A percentile compares a stretch with the other conserved stretches of the same genome.
phyloP scores from a whole-genome alignment of 2,797 vertebrate species.

The Gallinago stenura region DNA sequence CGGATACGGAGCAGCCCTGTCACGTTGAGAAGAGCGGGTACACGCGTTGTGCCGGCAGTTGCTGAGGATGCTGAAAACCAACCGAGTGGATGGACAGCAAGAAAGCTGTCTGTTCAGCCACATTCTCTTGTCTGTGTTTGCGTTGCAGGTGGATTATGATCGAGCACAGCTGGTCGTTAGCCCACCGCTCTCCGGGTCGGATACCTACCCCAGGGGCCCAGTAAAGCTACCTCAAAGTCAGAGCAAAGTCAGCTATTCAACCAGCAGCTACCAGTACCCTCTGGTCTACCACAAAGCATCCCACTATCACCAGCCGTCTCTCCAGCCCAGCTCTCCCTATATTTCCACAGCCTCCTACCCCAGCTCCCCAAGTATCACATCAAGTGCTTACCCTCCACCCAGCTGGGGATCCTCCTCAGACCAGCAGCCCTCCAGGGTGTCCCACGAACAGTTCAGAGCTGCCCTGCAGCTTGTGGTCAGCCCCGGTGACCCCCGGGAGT shows the following conservation, averaged over 20 bases:
- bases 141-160: conserved; percentile 91
- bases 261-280: conserved; percentile 88
- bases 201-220: conserved; percentile 92
- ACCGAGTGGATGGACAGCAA: fast-evolving
- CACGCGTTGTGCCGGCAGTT: fast-evolving
- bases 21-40: fast-evolving
- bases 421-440: conserved; percentile 94
- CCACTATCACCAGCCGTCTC: conserved; percentile 88
- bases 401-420: conserved; percentile 96
- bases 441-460: conserved; percentile 97
- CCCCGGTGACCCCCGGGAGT: conserved; percentile 94
- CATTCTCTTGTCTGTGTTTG: neutral
- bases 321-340: conserved; percentile 92
- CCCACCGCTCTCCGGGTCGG: conserved; percentile 87
- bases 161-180: conserved; percentile 88
- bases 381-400: conserved; percentile 92
- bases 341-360: conserved; percentile 91
- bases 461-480: conserved; percentile 97
- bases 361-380: conserved; percentile 91
- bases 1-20: neutral
- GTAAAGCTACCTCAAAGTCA: conserved; percentile 97
- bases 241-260: conserved; percentile 88
- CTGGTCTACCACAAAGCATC: conserved; percentile 90
- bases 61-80: fast-evolving
- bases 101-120: fast-evolving